Percentiles rank a stretch among this genome's conserved stretches.
Conservation (phyloP, 2,113 vertebrate genomes). For the Picathartes gymnocephalus region DNA sequence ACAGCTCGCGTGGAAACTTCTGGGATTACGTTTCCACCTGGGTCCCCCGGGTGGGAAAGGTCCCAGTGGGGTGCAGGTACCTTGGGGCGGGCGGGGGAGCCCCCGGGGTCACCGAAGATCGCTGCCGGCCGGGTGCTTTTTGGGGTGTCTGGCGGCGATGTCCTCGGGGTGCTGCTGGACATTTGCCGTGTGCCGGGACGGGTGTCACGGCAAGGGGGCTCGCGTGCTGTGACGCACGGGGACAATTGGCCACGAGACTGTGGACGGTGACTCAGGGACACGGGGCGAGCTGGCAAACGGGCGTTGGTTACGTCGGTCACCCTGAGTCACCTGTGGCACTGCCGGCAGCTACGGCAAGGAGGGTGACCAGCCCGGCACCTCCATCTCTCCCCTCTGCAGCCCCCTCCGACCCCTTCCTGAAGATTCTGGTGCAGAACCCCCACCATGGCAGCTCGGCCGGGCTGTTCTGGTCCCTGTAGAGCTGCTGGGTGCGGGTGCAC, state of each 20-base stretch:
- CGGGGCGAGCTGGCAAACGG: background rate
- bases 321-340: background rate
- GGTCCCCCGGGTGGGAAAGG: background rate
- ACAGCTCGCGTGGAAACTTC: background rate
- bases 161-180: background rate
- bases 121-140: background rate
- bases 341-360: rapidly evolving
- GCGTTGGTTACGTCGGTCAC: background rate
- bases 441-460: rapidly evolving
- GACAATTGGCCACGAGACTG: background rate
- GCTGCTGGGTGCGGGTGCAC: background rate
- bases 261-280: slow-evolving; percentile 15
- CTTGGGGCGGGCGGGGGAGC: background rate
- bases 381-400: background rate
- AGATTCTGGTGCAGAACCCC: background rate
- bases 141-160: background rate
- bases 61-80: background rate
- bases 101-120: background rate
- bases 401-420: background rate
- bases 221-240: background rate
- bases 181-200: rapidly evolving
- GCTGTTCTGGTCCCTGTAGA: background rate
- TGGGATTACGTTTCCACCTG: background rate
- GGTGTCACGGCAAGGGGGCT: background rate
- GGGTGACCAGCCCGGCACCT: background rate